Evolutionary conservation across 2,797 vertebrate species (phyloP).

Genomic region (Antrozous pallidus): DNA sequence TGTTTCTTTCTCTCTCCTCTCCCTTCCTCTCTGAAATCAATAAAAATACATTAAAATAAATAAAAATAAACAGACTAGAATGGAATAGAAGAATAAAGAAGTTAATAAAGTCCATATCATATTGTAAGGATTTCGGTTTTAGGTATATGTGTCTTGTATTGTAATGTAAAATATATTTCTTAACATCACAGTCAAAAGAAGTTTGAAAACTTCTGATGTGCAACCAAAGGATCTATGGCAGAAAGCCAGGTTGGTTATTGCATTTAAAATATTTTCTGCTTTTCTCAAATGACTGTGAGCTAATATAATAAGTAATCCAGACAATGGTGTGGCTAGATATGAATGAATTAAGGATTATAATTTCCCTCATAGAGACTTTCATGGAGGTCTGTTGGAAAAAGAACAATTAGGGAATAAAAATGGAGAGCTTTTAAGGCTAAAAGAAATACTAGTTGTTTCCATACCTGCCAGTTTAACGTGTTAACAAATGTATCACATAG

Average conservation of each 20-base stretch:
- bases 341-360: slow-evolving; percentile 36
- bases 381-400: slow-evolving; percentile 29
- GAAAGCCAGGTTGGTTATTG: slow-evolving; percentile 4
- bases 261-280: slow-evolving; percentile 45
- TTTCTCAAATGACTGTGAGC: slow-evolving; percentile 22
- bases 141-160: not conserved
- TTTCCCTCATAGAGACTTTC: slow-evolving; percentile 22
- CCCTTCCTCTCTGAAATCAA: too few species aligned
- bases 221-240: not conserved
- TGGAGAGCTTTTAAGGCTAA: not conserved
- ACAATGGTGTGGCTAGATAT: not conserved
- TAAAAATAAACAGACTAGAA: not conserved
- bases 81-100: not conserved
- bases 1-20: too few species aligned
- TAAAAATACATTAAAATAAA: too few species aligned
- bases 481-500: not conserved
- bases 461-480: not conserved
- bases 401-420: not conserved
- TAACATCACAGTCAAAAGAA: not conserved
- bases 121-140: not conserved
- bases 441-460: not conserved
- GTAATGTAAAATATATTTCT: not conserved
- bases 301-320: slow-evolving; percentile 27
- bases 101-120: not conserved
- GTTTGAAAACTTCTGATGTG: not conserved